A percentile compares a stretch with the other conserved stretches of the same genome.
Conservation (phyloP, 2,113 vertebrate genomes). For the Xiphias gladius region DNA sequence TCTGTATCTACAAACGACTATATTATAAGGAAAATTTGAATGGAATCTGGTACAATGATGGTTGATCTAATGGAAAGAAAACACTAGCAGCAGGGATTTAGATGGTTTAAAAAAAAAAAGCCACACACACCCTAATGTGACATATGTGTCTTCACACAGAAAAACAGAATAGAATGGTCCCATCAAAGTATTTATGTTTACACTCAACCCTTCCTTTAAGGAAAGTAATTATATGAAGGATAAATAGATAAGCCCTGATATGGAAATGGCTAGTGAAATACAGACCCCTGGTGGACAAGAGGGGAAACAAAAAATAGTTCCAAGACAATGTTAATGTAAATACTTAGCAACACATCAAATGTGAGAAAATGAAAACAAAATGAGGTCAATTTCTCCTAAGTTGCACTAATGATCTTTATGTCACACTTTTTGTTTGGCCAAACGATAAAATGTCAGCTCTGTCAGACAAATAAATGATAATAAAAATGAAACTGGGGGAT, state of each 20-base stretch:
- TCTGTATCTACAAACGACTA: background rate
- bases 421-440: too few species aligned
- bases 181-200: background rate
- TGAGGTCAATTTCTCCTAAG: background rate
- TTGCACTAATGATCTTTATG: too few species aligned
- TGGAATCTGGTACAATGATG: background rate
- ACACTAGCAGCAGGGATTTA: background rate
- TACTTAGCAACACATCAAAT: background rate
- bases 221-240: background rate
- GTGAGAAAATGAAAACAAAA: background rate
- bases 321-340: background rate
- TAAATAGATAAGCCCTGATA: background rate
- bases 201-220: background rate
- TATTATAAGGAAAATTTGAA: background rate
- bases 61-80: background rate
- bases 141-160: background rate
- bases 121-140: background rate
- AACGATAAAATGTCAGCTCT: background rate
- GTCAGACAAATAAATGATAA: background rate
- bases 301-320: background rate
- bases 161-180: background rate
- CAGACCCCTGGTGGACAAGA: conserved; percentile 49
- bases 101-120: background rate
- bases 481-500: background rate
- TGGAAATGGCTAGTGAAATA: background rate